Conservation (phyloP, 2,888 invertebrate species). For the Agriotes lineatus region DNA sequence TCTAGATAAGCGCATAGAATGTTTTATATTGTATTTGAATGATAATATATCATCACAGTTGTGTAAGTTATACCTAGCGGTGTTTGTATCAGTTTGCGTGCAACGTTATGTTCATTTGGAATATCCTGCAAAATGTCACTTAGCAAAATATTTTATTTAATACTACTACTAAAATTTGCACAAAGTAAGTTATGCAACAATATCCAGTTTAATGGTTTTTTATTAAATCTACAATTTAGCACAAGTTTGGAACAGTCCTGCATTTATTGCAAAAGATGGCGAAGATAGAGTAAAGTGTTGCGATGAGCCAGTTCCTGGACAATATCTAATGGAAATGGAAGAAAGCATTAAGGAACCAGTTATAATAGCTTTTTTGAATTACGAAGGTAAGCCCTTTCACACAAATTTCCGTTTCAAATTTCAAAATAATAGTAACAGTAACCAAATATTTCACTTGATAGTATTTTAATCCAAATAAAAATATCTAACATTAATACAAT, state of each 20-base stretch:
- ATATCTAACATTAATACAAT: too few relatives aligned
- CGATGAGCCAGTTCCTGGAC: not conserved
- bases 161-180: not conserved
- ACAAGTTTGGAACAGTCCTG: not conserved
- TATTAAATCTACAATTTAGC: not conserved
- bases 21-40: too few relatives aligned
- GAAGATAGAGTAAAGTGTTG: constrained; percentile 3
- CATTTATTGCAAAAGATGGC: not conserved
- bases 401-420: not conserved
- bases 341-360: constrained; percentile 8
- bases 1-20: too few relatives aligned
- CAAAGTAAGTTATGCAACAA: not conserved
- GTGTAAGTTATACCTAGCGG: too few relatives aligned
- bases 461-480: too few relatives aligned
- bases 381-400: not conserved
- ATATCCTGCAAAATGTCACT: not conserved
- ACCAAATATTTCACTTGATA: too few relatives aligned
- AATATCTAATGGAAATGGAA: constrained; percentile 5
- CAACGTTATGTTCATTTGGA: not conserved
- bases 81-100: not conserved
- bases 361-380: constrained; percentile 13
- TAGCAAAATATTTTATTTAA: not conserved
- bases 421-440: not conserved
- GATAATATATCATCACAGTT: too few relatives aligned
- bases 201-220: not conserved